These are phyloP conservation scores for Tetrao urogallus DNA, from an alignment of 2,113 vertebrate species.

Conservation along the genomic window DNA sequence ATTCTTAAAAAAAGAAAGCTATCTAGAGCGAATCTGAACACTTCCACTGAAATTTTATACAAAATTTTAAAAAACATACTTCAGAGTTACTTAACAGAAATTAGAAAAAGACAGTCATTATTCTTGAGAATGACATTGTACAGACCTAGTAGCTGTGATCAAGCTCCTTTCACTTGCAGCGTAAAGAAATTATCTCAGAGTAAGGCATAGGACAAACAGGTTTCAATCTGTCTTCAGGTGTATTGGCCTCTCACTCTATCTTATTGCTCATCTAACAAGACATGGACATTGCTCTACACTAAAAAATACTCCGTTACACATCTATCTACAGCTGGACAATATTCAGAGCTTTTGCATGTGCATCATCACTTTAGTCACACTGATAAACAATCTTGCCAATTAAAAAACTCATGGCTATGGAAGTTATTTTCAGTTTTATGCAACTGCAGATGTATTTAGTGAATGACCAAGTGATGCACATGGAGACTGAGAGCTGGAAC, in stretches of 20 bases:
- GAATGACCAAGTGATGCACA: conserved; percentile 8
- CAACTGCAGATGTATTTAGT: background rate
- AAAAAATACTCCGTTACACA: conserved; percentile 58
- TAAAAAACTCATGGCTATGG: background rate
- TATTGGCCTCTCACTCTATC: conserved; percentile 54
- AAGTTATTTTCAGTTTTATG: conserved; percentile 46
- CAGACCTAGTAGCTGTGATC: conserved; percentile 60
- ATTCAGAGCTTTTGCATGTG: background rate
- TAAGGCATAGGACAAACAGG: conserved; percentile 78
- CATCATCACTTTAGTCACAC: background rate
- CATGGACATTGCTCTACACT: conserved; percentile 29
- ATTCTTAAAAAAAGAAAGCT: conserved; percentile 55
- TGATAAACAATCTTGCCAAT: conserved; percentile 12
- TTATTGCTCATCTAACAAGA: conserved; percentile 77
- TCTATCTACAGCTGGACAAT: conserved; percentile 49
- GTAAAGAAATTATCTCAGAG: conserved; percentile 48
- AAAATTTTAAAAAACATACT: conserved; percentile 80
- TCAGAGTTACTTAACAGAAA: conserved; percentile 72
- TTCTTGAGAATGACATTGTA: conserved; percentile 45
- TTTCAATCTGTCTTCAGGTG: conserved; percentile 54
- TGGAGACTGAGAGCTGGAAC: conserved; percentile 40
- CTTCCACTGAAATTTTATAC: conserved; percentile 74
- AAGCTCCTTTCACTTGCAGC: conserved; percentile 29
- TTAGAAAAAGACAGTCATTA: conserved; percentile 67
- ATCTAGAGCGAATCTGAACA: conserved; percentile 65